These are phyloP conservation scores for Drosophila carrolli DNA, from an alignment of 1,140 invertebrate species.

Conservation along the genomic window DNA sequence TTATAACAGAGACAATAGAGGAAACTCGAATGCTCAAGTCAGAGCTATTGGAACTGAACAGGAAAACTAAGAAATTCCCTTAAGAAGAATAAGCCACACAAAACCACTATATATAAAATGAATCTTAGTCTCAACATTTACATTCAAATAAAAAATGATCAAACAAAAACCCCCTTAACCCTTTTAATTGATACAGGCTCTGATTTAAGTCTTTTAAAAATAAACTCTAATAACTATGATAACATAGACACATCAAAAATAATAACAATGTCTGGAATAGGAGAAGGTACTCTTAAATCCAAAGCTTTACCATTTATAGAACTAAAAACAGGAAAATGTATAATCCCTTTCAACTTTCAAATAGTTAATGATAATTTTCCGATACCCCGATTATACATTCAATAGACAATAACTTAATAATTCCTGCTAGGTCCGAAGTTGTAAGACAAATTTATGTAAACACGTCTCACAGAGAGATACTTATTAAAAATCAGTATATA, in stretches of 20 bases:
- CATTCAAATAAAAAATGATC: neutral
- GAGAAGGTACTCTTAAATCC: neutral
- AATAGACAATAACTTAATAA: neutral
- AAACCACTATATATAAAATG: neutral
- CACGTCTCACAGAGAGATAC: neutral
- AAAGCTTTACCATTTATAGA: neutral
- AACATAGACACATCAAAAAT: neutral
- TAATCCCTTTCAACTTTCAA: neutral
- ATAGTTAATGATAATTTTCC: neutral
- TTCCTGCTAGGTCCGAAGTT: neutral
- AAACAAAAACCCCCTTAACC: neutral
- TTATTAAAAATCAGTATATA: constrained; percentile 1
- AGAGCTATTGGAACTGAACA: neutral
- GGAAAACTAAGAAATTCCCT: neutral
- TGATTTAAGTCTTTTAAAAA: too few species aligned
- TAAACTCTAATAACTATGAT: too few species aligned
- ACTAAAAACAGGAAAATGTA: neutral
- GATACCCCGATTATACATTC: neutral
- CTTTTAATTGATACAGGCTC: too few species aligned
- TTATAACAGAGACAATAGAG: neutral
- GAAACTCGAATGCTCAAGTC: neutral
- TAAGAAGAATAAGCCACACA: neutral
- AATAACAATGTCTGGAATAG: constrained; percentile 5
- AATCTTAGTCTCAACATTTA: neutral
- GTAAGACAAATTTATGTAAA: constrained; percentile 2